Evolutionary conservation across 1,140 invertebrate genomes (phyloP).

Genomic region (Arctopsyche grandis): DNA sequence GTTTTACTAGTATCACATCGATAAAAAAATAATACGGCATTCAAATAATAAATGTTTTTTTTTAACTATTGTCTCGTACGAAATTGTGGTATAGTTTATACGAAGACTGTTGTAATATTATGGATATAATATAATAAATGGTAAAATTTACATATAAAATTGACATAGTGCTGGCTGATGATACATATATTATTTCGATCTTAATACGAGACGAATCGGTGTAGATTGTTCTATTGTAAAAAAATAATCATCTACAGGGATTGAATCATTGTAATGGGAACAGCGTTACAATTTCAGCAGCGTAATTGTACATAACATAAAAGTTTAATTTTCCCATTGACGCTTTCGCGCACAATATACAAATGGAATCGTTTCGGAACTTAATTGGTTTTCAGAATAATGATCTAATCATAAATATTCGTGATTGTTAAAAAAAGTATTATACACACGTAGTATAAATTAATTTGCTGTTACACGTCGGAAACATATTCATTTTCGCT

Average conservation of each 20-base stretch:
- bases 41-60: too few relatives aligned
- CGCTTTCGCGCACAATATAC: not conserved
- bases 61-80: too few relatives aligned
- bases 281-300: not conserved
- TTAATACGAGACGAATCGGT: constrained; percentile 16
- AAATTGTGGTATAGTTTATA: too few relatives aligned
- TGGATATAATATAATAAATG: too few relatives aligned
- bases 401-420: not conserved
- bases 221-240: constrained; percentile 8
- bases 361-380: not conserved
- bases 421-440: not conserved
- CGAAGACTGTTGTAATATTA: too few relatives aligned
- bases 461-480: too few relatives aligned
- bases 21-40: too few relatives aligned
- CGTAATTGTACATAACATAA: constrained; percentile 13
- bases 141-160: too few relatives aligned
- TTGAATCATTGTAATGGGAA: not conserved
- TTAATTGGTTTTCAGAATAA: not conserved
- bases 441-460: not conserved
- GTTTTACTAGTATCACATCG: too few relatives aligned
- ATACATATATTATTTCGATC: not conserved
- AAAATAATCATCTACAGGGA: not conserved
- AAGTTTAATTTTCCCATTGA: not conserved
- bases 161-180: too few relatives aligned
- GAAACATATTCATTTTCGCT: too few relatives aligned